phyloP scores from a whole-genome alignment of 2,888 invertebrate genomes.

The Brenthis daphne region DNA sequence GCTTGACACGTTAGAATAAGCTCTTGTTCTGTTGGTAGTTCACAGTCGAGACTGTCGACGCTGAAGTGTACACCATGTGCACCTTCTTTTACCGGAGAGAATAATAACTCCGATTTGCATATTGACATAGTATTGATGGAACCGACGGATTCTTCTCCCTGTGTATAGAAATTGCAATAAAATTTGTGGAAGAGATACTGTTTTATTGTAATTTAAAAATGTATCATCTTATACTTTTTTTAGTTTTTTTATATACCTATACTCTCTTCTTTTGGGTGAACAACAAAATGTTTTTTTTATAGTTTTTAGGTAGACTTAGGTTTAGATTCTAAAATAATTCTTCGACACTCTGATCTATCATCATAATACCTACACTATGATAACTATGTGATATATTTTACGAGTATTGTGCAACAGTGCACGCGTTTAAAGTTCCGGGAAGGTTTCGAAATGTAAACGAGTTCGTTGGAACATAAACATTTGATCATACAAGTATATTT shows the following conservation, averaged over 20 bases:
- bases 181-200: background rate
- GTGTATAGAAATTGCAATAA: slow-evolving; percentile 32
- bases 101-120: slow-evolving; percentile 94
- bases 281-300: no score
- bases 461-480: slow-evolving; percentile 74
- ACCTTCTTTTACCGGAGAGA: slow-evolving; percentile 94
- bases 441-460: slow-evolving; percentile 68
- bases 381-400: slow-evolving; percentile 26
- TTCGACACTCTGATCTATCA: background rate
- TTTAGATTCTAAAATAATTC: background rate
- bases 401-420: slow-evolving; percentile 34
- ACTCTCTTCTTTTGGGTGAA: no score
- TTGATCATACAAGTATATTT: slow-evolving; percentile 63
- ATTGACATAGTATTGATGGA: slow-evolving; percentile 92
- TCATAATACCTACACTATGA: background rate
- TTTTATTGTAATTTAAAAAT: no score
- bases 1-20: slow-evolving; percentile 95
- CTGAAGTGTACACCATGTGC: slow-evolving; percentile 90
- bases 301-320: no score
- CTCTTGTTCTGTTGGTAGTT: slow-evolving; percentile 89
- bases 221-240: no score
- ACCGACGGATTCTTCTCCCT: slow-evolving; percentile 89
- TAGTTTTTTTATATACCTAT: no score
- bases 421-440: slow-evolving; percentile 55
- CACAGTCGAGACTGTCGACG: slow-evolving; percentile 95